A percentile compares a stretch with the other conserved stretches of the same genome.
phyloP scores from a whole-genome alignment of 2,113 vertebrate species.

The Garra rufa region DNA sequence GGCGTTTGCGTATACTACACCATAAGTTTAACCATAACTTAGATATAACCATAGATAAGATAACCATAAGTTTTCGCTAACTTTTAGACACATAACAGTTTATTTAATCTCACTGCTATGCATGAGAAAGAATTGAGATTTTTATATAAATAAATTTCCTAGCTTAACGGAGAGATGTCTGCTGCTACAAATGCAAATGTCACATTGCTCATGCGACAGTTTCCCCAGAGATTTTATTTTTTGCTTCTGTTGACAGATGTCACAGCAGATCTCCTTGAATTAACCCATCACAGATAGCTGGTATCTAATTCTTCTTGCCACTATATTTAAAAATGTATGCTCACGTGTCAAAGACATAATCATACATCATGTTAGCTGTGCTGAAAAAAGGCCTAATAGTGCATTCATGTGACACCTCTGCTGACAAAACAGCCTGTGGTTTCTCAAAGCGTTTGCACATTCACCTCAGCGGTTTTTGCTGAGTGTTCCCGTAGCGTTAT shows the following conservation, averaged over 20 bases:
- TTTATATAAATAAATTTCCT: not conserved
- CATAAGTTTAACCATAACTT: too few species aligned
- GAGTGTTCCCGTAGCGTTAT: slow-evolving; percentile 21
- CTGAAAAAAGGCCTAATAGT: slow-evolving; percentile 39
- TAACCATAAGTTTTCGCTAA: too few species aligned
- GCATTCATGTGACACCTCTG: slow-evolving; percentile 58
- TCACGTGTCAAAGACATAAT: not conserved
- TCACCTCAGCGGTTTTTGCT: slow-evolving; percentile 52
- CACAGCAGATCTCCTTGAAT: slow-evolving; percentile 8
- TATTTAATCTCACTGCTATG: not conserved
- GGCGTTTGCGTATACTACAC: too few species aligned
- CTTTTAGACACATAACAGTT: too few species aligned
- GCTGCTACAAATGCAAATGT: not conserved
- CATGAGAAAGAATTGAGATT: not conserved
- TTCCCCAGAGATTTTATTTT: not conserved
- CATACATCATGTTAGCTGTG: slow-evolving; percentile 34
- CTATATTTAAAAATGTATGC: slow-evolving; percentile 31
- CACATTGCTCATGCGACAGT: not conserved
- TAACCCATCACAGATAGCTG: slow-evolving; percentile 5
- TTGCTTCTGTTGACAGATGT: not conserved
- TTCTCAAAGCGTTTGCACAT: slow-evolving; percentile 55
- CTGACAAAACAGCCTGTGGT: slow-evolving; percentile 54
- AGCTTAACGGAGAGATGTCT: not conserved
- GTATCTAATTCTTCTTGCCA: slow-evolving; percentile 3
- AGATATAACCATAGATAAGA: too few species aligned